Base-by-base conservation (phyloP, 2,113 vertebrate species). In the Passerina amoena region DNA sequence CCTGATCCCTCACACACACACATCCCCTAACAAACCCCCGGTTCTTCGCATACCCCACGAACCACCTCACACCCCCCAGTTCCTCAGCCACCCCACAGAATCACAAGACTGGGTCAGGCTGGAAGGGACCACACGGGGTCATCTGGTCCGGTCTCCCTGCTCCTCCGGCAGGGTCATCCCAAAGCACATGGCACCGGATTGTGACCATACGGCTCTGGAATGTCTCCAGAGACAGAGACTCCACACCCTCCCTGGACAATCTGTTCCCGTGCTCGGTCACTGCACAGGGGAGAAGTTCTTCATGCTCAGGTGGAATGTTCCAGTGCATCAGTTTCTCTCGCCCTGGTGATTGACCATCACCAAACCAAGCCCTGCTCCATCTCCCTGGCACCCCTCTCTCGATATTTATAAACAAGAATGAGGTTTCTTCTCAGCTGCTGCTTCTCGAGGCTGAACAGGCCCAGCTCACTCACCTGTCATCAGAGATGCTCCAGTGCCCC, bases 341-440 rank as follows among this genome's bases (percentile, higher is more conserved):
- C 59, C 14, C 27, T 65, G 37, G 10, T 24, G 33, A 12, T 33
- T 44, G 33, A 50, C 77, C 37, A 57, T 35, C 35, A 57, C 33
- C 27, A 27, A 72, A n/a, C 9, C 2, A 5, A 71, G 40, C 9
- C 30, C 4, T 0, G 0, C 20, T 70, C 47, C 24, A 40, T 21
- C 24, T 47, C 33, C n/a, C 28, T 12, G 63, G 33, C 54, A 44
- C 3, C 16, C 15, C 1, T 4, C 3, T 30, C 24, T 21, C 0
- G 1, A 17, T 47, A 27, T 50, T 42, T 42, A 33, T 37, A 28
- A 14, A 23, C 12, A 11, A 33, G 37, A 10, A 50, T 65, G 59
- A 23, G 3, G 6, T 28, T 42, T 19, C 28, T 31, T 42, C 35
- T 72, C 57, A 65, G 35, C 14, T 35, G 13, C 27, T 31, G 35